Percentiles rank a stretch among this genome's conserved stretches.
phyloP scores from a whole-genome alignment of 2,113 vertebrate species.

The Pholis gunnellus region DNA sequence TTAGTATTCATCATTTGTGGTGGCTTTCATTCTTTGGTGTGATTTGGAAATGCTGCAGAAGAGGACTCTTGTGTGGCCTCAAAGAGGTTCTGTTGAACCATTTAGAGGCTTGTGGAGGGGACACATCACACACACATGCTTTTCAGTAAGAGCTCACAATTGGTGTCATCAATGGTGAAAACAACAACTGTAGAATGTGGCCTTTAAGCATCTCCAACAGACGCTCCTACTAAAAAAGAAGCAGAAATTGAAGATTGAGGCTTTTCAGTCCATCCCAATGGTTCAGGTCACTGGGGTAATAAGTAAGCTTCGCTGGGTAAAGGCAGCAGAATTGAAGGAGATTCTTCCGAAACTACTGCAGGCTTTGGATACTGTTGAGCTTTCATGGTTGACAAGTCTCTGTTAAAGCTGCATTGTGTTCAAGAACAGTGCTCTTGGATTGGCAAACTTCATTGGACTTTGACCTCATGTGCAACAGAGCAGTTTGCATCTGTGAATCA shows the following conservation, averaged over 20 bases:
- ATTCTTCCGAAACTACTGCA: background rate
- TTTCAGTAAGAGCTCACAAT: slow-evolving; percentile 17
- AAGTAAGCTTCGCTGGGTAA: slow-evolving; percentile 2
- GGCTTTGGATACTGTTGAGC: background rate
- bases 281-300: slow-evolving; percentile 7
- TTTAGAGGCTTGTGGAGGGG: background rate
- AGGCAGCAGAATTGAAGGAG: background rate
- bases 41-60: slow-evolving; percentile 17
- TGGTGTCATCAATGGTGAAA: slow-evolving; percentile 7
- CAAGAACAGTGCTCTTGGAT: background rate
- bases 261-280: slow-evolving; percentile 23
- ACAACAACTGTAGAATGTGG: background rate
- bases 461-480: background rate
- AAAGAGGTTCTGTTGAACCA: slow-evolving; percentile 17
- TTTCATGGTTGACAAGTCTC: background rate
- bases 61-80: background rate
- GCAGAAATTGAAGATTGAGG: slow-evolving; percentile 3
- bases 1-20: slow-evolving; percentile 4
- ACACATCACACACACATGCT: slow-evolving; percentile 6
- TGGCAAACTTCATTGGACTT: background rate
- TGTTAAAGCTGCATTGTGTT: slow-evolving; percentile 1
- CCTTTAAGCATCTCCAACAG: background rate
- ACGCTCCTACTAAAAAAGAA: background rate
- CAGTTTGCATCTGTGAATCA: background rate
- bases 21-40: background rate